Evolutionary conservation across 2,797 vertebrate genomes (phyloP).

Genomic region (Pangasius macronema): DNA sequence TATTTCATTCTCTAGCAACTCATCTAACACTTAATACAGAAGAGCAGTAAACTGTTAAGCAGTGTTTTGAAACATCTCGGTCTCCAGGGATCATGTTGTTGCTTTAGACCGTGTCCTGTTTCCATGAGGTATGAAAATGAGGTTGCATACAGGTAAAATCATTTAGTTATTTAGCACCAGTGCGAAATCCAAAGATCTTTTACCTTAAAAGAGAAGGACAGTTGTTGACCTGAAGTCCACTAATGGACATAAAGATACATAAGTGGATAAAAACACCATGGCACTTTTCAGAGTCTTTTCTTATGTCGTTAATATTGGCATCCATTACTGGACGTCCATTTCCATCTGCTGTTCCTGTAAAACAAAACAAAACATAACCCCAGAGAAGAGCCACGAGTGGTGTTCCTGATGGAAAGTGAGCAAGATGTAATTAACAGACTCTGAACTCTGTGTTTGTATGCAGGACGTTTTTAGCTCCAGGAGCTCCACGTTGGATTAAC

Average conservation of each 20-base stretch:
- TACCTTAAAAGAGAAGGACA: too few relatives aligned
- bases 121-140: too few relatives aligned
- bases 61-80: not conserved
- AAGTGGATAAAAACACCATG: not conserved
- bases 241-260: too few relatives aligned
- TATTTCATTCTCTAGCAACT: not conserved
- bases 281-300: too few relatives aligned
- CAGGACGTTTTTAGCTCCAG: constrained; percentile 91
- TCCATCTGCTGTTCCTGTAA: not conserved
- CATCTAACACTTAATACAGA: not conserved
- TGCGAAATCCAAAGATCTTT: too few relatives aligned
- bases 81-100: too few relatives aligned
- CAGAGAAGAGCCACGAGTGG: not conserved
- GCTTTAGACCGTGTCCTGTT: too few relatives aligned
- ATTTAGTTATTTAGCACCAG: too few relatives aligned
- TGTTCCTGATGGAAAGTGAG: not conserved
- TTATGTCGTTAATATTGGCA: not conserved
- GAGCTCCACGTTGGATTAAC: constrained; percentile 96
- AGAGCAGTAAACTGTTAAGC: not conserved
- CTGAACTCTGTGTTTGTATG: not conserved
- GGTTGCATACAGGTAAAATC: too few relatives aligned
- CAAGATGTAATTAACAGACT: not conserved
- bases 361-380: not conserved
- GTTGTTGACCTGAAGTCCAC: too few relatives aligned
- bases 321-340: not conserved